Evolutionary conservation across 2,888 invertebrate species (phyloP).

Genomic region (Torymus auratus): DNA sequence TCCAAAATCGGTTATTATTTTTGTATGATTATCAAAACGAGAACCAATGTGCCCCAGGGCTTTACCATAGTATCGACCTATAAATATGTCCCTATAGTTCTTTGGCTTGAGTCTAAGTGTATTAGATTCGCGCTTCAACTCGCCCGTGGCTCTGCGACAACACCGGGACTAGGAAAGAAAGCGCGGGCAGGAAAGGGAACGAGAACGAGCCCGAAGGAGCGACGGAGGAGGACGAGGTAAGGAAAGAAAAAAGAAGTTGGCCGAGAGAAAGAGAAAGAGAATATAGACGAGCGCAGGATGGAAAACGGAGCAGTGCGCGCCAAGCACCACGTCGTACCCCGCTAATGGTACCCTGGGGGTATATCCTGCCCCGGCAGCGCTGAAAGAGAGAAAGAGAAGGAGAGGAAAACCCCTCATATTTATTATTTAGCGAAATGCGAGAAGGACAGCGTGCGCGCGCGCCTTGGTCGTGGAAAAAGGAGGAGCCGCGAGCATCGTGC

Average conservation of each 20-base stretch:
- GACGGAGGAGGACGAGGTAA: too few relatives aligned
- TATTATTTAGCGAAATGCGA: constrained; percentile 74
- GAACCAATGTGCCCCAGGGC: too few relatives aligned
- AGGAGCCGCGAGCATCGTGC: not conserved
- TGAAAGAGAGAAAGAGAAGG: constrained; percentile 18
- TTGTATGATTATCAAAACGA: too few relatives aligned
- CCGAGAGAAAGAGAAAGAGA: constrained; percentile 29
- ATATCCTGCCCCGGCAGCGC: constrained; percentile 64
- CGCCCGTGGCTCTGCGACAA: constrained; percentile 34
- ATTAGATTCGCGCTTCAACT: constrained; percentile 71
- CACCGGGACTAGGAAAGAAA: not conserved
- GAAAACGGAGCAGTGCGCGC: constrained; percentile 52
- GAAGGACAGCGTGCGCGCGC: constrained; percentile 34
- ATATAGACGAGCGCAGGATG: constrained; percentile 61
- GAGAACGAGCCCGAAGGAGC: constrained; percentile 30
- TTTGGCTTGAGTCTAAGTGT: constrained; percentile 70
- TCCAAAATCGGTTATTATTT: too few relatives aligned
- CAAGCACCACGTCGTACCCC: constrained; percentile 69
- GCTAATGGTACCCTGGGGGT: constrained; percentile 76
- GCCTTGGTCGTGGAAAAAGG: not conserved
- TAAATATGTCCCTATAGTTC: constrained; percentile 62
- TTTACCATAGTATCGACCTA: not conserved
- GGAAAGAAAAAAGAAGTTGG: constrained; percentile 58
- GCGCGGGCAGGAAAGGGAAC: constrained; percentile 55
- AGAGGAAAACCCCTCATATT: constrained; percentile 72